phyloP scores from a whole-genome alignment of 1,140 invertebrate genomes.

The Drusus annulatus region DNA sequence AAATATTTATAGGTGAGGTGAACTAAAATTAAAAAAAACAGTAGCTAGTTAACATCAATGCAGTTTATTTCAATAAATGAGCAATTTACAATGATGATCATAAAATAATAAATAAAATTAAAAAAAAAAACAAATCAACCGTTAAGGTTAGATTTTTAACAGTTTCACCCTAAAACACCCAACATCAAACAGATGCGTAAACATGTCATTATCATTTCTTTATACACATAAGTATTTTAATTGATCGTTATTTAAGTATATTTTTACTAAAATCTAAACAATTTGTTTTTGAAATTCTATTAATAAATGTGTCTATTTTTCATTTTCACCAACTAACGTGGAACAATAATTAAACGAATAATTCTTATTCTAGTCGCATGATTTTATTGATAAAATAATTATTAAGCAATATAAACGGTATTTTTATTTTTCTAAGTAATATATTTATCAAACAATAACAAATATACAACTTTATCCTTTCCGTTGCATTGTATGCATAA shows the following conservation, averaged over 20 bases:
- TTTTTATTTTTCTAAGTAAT: slow-evolving; percentile 37
- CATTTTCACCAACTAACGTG: not conserved
- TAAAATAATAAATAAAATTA: slow-evolving; percentile 41
- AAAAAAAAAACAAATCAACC: slow-evolving; percentile 7
- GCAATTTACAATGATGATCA: slow-evolving; percentile 50
- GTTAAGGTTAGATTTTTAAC: not conserved
- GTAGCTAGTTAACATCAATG: slow-evolving; percentile 51
- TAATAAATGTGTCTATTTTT: slow-evolving; percentile 19
- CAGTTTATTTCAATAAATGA: slow-evolving; percentile 53
- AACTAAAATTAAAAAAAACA: not conserved
- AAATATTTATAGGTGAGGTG: not conserved
- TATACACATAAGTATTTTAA: not conserved
- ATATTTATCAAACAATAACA: slow-evolving; percentile 53
- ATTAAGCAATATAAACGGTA: slow-evolving; percentile 51
- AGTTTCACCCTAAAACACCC: not conserved
- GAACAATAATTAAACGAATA: slow-evolving; percentile 24
- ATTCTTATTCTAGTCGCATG: slow-evolving; percentile 32
- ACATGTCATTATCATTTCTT: not conserved
- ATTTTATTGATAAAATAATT: slow-evolving; percentile 25
- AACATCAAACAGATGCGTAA: not conserved
- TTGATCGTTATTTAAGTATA: not conserved
- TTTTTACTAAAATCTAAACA: slow-evolving; percentile 1
- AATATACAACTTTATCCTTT: slow-evolving; percentile 51
- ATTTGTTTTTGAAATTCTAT: not conserved
- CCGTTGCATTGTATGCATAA: slow-evolving; percentile 4